Evolutionary conservation across 2,113 vertebrate genomes (phyloP).

Genomic region (Rhea americana): DNA sequence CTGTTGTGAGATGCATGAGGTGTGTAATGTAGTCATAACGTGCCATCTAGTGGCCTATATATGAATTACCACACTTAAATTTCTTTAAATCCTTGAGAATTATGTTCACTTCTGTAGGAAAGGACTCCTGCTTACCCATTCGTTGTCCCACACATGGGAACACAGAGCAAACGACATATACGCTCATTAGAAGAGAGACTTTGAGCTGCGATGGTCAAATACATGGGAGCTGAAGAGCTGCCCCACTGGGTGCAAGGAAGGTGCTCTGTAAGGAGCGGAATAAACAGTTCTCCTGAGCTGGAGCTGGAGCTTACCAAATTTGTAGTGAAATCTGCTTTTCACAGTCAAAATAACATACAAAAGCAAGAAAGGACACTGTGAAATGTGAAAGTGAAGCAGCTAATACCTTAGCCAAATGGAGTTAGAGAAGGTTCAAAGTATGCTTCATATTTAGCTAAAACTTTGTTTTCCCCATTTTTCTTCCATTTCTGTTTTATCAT

Average conservation of each 20-base stretch:
- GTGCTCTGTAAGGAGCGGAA: not conserved
- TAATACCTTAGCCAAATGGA: not conserved
- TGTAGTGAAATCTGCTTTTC: not conserved
- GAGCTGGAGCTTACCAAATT: not conserved
- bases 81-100: accelerated
- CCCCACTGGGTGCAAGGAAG: not conserved
- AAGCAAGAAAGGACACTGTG: not conserved
- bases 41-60: not conserved
- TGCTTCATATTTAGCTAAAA: not conserved
- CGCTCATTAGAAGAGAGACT: not conserved
- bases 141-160: not conserved
- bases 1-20: accelerated
- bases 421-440: not conserved
- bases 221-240: not conserved
- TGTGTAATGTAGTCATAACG: not conserved
- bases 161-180: not conserved
- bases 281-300: not conserved
- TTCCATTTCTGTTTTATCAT: not conserved
- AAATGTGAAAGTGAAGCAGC: not conserved
- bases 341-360: not conserved
- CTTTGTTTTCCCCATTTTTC: not conserved
- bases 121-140: not conserved
- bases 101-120: accelerated
- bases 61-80: not conserved
- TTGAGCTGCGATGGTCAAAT: not conserved